Percentiles rank a stretch among this genome's conserved stretches.
Evolutionary conservation across 2,113 vertebrate genomes (phyloP).

Genomic region (Menidia beryllina): DNA sequence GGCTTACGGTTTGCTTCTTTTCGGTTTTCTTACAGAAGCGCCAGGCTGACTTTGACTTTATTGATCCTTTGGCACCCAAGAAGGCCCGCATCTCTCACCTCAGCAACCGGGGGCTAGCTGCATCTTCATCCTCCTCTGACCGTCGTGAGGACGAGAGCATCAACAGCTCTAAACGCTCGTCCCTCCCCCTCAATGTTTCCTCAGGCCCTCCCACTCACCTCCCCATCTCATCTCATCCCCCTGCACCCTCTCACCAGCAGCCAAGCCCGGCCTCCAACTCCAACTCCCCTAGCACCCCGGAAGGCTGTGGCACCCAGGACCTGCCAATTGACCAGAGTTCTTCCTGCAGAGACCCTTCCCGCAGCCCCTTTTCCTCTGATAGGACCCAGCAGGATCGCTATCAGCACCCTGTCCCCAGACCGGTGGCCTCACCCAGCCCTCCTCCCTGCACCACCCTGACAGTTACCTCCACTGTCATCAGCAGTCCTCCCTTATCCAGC

Average conservation of each 20-base stretch:
- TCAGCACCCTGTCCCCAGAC: constrained; percentile 54
- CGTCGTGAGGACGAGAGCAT: constrained; percentile 78
- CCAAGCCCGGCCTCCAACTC: constrained; percentile 84
- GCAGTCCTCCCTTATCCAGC: constrained; percentile 64
- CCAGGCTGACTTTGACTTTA: constrained; percentile 80
- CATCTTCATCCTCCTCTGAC: constrained; percentile 70
- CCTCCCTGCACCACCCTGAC: constrained; percentile 76
- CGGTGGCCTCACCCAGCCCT: constrained; percentile 59
- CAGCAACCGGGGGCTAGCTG: constrained; percentile 75
- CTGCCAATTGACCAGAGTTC: constrained; percentile 84
- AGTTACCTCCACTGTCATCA: constrained; percentile 67
- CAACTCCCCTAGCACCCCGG: constrained; percentile 88
- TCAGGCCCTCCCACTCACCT: constrained; percentile 71
- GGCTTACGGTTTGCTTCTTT: neutral
- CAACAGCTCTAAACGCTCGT: constrained; percentile 61
- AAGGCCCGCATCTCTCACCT: constrained; percentile 89
- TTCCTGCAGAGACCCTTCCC: constrained; percentile 82
- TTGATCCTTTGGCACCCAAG: constrained; percentile 86
- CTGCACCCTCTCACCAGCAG: constrained; percentile 75
- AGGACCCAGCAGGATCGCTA: constrained; percentile 71
- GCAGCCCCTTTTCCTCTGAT: constrained; percentile 62
- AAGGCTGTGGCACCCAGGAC: constrained; percentile 88
- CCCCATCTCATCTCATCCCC: constrained; percentile 79
- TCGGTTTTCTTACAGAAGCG: constrained; percentile 80
- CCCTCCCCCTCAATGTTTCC: constrained; percentile 57